Conservation (phyloP, 2,888 invertebrate genomes). For the Torymus auratus region DNA sequence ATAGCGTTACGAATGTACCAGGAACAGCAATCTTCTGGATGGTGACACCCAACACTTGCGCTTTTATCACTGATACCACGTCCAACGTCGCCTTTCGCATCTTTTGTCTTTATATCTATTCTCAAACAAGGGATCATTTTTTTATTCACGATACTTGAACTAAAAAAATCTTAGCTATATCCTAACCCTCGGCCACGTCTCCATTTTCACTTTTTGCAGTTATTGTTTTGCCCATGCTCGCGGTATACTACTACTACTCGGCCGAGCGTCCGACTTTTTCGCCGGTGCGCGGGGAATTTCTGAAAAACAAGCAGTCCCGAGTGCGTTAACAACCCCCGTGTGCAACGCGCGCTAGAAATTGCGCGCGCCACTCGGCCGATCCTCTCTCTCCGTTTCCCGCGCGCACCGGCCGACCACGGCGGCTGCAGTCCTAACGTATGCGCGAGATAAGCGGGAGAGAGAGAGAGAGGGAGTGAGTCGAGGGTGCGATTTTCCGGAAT, state of each 20-base stretch:
- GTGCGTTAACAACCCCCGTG: slow-evolving; percentile 31
- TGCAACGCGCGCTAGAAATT: slow-evolving; percentile 23
- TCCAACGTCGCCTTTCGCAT: neutral
- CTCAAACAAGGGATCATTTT: too few relatives aligned
- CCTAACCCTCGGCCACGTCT: too few relatives aligned
- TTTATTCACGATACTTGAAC: too few relatives aligned
- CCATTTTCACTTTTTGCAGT: neutral
- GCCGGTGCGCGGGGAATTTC: neutral
- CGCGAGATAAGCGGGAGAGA: slow-evolving; percentile 48
- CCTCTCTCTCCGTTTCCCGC: slow-evolving; percentile 3
- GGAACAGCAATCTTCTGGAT: slow-evolving; percentile 13
- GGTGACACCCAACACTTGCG: slow-evolving; percentile 17
- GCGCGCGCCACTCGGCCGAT: slow-evolving; percentile 9
- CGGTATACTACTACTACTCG: too few relatives aligned
- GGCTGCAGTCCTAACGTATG: slow-evolving; percentile 31
- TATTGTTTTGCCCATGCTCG: neutral
- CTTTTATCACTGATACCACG: slow-evolving; percentile 1
- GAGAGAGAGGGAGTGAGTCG: neutral
- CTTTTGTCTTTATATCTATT: slow-evolving; percentile 2
- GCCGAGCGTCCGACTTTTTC: neutral
- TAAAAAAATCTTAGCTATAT: too few relatives aligned
- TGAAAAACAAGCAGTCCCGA: slow-evolving; percentile 9
- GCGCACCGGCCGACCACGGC: neutral
- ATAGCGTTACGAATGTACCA: slow-evolving; percentile 26
- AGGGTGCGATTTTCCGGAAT: slow-evolving; percentile 56